Evolutionary conservation across 2,888 invertebrate genomes (phyloP).

Genomic region (Trissolcus brochymenae): DNA sequence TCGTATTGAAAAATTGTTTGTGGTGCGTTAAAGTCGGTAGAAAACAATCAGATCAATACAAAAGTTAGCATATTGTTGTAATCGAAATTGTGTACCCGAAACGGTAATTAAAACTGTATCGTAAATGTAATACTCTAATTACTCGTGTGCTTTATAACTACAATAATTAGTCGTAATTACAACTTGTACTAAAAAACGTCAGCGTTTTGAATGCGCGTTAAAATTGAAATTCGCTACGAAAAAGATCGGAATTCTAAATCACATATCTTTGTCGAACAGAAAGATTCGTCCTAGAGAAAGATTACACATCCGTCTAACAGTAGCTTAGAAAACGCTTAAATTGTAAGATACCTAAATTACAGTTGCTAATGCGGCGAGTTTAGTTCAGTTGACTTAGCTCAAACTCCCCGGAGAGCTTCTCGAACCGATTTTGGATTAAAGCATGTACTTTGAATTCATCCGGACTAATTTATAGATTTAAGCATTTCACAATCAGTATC

Average conservation of each 20-base stretch:
- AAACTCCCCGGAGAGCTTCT: not conserved
- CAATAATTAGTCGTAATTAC: not conserved
- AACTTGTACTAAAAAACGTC: not conserved
- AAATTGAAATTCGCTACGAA: slow-evolving; percentile 20
- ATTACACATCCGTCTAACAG: slow-evolving; percentile 32
- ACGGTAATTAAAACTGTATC: too few species aligned
- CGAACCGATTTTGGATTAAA: slow-evolving; percentile 22
- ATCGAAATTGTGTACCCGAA: too few species aligned
- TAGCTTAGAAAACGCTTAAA: slow-evolving; percentile 36
- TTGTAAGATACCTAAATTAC: slow-evolving; percentile 41
- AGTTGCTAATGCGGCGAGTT: slow-evolving; percentile 38
- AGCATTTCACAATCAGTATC: slow-evolving; percentile 9
- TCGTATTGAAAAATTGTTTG: too few species aligned
- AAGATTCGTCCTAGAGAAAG: slow-evolving; percentile 31
- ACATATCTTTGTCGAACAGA: slow-evolving; percentile 40
- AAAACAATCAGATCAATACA: too few species aligned
- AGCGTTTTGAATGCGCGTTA: not conserved
- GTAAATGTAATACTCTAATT: too few species aligned
- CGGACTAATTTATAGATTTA: slow-evolving; percentile 4
- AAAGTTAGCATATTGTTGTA: too few species aligned
- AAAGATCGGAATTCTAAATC: slow-evolving; percentile 41
- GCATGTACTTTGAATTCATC: slow-evolving; percentile 15
- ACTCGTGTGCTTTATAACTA: too few species aligned
- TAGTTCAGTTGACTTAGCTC: slow-evolving; percentile 29
- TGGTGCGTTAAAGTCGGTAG: too few species aligned